A percentile compares a stretch with the other conserved stretches of the same genome.
Evolutionary conservation across 2,797 vertebrate genomes (phyloP).

Genomic region (Merluccius polli): DNA sequence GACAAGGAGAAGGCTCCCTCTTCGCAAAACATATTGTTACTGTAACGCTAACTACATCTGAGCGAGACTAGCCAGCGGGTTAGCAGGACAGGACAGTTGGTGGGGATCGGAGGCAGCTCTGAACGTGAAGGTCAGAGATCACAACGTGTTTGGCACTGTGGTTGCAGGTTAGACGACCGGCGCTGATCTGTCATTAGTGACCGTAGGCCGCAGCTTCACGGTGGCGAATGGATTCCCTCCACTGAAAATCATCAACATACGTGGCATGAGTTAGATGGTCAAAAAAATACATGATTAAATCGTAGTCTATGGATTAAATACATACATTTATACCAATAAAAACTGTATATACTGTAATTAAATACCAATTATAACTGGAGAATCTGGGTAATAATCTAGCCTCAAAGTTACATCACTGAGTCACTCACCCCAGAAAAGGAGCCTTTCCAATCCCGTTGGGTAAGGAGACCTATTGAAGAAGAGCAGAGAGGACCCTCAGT

Average conservation of each 20-base stretch:
- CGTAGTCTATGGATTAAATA: too few relatives aligned
- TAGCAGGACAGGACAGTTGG: conserved; percentile 1
- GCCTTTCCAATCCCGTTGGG: conserved; percentile 83
- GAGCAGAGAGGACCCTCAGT: conserved; percentile 36
- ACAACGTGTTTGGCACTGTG: neutral
- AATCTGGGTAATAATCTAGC: neutral
- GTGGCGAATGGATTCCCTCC: conserved; percentile 94
- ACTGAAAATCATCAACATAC: conserved; percentile 57
- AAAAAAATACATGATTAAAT: neutral
- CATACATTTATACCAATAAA: neutral
- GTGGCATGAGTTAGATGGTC: neutral
- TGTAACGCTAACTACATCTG: neutral
- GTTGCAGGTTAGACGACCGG: conserved; percentile 70
- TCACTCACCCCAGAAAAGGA: conserved; percentile 87
- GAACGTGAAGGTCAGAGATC: neutral
- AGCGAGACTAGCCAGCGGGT: neutral
- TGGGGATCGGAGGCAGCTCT: neutral
- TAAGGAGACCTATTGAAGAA: conserved; percentile 75
- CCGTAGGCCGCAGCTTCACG: conserved; percentile 88
- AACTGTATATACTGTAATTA: neutral
- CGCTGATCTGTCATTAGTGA: conserved; percentile 94
- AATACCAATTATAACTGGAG: conserved; percentile 1
- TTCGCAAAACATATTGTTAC: neutral
- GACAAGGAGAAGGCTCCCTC: neutral
- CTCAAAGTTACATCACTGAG: conserved; percentile 10